Percentiles rank a stretch among this genome's conserved stretches.
These are phyloP conservation scores for Cryptocephalus primarius DNA, from an alignment of 2,888 invertebrate species.

Conservation along the genomic window DNA sequence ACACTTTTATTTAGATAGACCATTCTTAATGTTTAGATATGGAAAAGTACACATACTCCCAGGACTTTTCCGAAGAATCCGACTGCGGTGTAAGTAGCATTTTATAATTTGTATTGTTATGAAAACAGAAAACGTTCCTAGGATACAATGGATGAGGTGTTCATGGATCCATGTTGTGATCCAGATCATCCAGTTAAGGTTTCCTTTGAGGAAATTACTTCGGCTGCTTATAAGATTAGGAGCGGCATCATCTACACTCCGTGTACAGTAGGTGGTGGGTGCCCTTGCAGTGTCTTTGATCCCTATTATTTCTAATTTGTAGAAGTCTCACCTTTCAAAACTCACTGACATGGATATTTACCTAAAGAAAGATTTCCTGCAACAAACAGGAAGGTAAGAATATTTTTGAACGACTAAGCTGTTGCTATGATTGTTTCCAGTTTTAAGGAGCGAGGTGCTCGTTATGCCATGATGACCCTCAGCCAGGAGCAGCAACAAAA, in stretches of 20 bases:
- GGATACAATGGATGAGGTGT: constrained; percentile 14
- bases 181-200: constrained; percentile 59
- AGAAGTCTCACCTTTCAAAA: constrained; percentile 77
- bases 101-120: background rate
- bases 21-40: constrained; percentile 1
- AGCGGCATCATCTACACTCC: constrained; percentile 75
- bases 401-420: background rate
- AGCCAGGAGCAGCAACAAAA: constrained; percentile 54
- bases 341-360: constrained; percentile 75
- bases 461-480: constrained; percentile 71
- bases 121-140: constrained; percentile 2
- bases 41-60: constrained; percentile 17
- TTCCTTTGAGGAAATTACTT: constrained; percentile 76
- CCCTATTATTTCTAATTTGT: constrained; percentile 15
- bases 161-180: constrained; percentile 44
- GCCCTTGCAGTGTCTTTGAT: no score
- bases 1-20: no score
- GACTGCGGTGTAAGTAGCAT: constrained; percentile 12
- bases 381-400: constrained; percentile 82
- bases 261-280: constrained; percentile 56
- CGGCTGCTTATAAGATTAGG: constrained; percentile 81
- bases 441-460: constrained; percentile 90
- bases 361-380: constrained; percentile 89
- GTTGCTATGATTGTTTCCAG: constrained; percentile 36
- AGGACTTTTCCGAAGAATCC: constrained; percentile 13